A percentile compares a stretch with the other conserved stretches of the same genome.
Evolutionary conservation across 2,888 invertebrate genomes (phyloP).

Genomic region (Hipparchia sbordonii): DNA sequence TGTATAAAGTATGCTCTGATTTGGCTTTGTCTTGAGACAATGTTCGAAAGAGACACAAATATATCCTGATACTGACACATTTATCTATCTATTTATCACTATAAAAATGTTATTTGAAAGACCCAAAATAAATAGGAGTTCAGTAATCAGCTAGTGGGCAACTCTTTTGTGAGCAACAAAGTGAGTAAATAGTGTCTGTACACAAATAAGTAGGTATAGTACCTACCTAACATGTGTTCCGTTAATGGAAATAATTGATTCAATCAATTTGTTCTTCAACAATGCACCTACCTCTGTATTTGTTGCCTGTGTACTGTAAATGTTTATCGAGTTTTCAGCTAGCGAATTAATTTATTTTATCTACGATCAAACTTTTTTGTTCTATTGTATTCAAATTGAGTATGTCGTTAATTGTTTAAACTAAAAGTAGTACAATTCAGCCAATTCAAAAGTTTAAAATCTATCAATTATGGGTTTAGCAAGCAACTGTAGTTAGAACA

Average conservation of each 20-base stretch:
- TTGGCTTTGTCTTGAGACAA: no score
- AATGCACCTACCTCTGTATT: not conserved
- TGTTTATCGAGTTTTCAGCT: not conserved
- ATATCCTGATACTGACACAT: no score
- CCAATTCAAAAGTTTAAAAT: no score
- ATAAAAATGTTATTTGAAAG: not conserved
- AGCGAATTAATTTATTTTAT: not conserved
- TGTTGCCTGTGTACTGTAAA: not conserved
- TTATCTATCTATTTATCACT: no score
- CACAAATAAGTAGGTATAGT: slow-evolving; percentile 6
- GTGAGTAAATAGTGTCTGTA: not conserved
- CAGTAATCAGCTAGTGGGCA: not conserved
- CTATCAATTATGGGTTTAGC: not conserved
- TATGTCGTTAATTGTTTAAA: not conserved
- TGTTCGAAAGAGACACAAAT: no score
- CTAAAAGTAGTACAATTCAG: no score
- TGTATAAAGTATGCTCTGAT: no score
- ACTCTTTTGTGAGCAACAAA: not conserved
- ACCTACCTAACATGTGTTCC: slow-evolving; percentile 9
- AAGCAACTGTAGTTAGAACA: not conserved
- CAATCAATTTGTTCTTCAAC: slow-evolving; percentile 12
- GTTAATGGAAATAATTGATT: slow-evolving; percentile 18
- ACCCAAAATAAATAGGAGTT: not conserved
- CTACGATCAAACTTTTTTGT: not conserved
- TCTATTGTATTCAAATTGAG: slow-evolving; percentile 3